Evolutionary conservation across 2,797 vertebrate genomes (phyloP).

Genomic region (Sebastes trivittatus): DNA sequence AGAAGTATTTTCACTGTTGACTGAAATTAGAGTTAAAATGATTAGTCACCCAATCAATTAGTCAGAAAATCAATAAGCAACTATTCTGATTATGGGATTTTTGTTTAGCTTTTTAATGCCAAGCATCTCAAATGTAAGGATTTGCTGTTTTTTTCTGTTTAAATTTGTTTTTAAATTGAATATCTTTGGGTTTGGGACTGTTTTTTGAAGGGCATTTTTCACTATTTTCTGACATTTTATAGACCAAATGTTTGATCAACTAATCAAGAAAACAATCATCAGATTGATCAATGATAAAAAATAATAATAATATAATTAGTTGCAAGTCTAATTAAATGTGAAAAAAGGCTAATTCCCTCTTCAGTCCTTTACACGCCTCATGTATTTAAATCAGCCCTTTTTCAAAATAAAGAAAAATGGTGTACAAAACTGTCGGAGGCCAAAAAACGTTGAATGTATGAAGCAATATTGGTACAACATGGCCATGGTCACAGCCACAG

Average conservation of each 20-base stretch:
- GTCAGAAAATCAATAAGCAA: not conserved
- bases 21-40: not conserved
- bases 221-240: not conserved
- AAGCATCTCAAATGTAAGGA: not conserved
- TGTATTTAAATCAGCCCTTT: not conserved
- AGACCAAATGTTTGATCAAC: not conserved
- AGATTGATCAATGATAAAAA: not conserved
- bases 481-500: constrained; percentile 27
- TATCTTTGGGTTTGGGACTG: not conserved
- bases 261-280: not conserved
- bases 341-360: not conserved
- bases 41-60: not conserved
- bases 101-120: not conserved
- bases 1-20: not conserved
- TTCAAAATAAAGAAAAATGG: not conserved
- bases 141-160: not conserved
- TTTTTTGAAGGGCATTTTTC: not conserved
- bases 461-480: not conserved
- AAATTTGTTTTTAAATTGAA: not conserved
- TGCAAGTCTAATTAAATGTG: not conserved
- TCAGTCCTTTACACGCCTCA: not conserved
- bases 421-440: not conserved
- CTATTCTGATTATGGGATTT: not conserved
- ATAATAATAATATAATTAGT: not conserved
- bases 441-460: not conserved